Evolutionary conservation across 2,888 invertebrate species (phyloP).

Genomic region (Anodontia alba): DNA sequence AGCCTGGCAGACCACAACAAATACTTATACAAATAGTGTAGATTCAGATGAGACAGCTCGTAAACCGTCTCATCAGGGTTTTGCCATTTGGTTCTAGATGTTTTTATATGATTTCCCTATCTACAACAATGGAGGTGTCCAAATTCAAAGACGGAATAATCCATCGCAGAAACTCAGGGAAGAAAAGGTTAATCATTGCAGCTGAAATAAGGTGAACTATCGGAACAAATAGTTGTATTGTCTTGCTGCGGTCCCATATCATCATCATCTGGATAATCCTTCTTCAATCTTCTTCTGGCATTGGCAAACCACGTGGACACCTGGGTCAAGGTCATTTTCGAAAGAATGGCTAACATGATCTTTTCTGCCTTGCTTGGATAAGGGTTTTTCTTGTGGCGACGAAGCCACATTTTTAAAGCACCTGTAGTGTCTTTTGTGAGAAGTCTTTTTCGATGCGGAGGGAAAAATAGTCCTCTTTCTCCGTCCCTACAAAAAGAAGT

Average conservation of each 20-base stretch:
- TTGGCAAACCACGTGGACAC: slow-evolving; percentile 96
- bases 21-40: too few species aligned
- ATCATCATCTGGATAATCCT: slow-evolving; percentile 89
- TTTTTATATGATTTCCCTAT: too few species aligned
- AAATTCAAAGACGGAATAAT: too few species aligned
- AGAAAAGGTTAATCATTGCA: too few species aligned
- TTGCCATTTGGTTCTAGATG: too few species aligned
- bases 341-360: slow-evolving; percentile 7
- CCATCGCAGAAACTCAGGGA: too few species aligned
- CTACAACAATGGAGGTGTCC: too few species aligned
- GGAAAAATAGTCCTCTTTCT: not conserved
- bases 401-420: slow-evolving; percentile 3
- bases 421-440: not conserved
- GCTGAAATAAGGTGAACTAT: not conserved
- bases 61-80: too few species aligned
- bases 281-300: slow-evolving; percentile 95
- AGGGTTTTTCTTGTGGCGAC: slow-evolving; percentile 10
- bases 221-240: not conserved
- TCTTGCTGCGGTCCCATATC: not conserved
- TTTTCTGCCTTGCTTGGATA: slow-evolving; percentile 4
- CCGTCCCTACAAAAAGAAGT: not conserved
- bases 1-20: too few species aligned
- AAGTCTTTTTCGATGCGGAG: not conserved
- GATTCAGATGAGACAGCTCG: too few species aligned
- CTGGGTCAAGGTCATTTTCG: slow-evolving; percentile 11